A percentile compares a stretch with the other conserved stretches of the same genome.
Conservation (phyloP, 2,113 vertebrate genomes). For the Reinhardtius hippoglossoides region DNA sequence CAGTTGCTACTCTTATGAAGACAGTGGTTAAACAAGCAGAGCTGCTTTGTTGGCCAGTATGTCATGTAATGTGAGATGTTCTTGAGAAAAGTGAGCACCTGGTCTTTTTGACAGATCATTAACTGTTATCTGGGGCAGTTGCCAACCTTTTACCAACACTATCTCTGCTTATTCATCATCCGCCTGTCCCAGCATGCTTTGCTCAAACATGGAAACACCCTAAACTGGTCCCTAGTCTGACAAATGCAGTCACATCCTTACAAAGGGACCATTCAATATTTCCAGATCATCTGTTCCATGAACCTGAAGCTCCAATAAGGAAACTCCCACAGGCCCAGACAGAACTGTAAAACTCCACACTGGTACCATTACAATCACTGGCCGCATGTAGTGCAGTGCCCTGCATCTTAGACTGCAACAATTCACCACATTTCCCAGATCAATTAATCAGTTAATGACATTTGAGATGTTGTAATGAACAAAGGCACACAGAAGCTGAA, state of each 20-base stretch:
- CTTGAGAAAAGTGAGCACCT: not conserved
- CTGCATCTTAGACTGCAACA: not conserved
- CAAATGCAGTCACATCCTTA: not conserved
- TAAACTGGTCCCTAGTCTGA: not conserved
- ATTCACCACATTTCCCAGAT: not conserved
- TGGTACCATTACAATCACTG: not conserved
- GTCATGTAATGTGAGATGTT: not conserved
- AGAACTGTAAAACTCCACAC: not conserved
- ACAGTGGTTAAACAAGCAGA: not conserved
- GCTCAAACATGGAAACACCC: not conserved
- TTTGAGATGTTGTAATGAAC: not conserved
- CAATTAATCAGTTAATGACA: not conserved
- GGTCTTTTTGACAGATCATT: not conserved
- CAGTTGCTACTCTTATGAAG: not conserved
- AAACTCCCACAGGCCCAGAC: conserved; percentile 2
- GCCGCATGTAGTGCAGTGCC: too few relatives aligned
- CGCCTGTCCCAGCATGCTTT: not conserved
- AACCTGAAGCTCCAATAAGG: not conserved
- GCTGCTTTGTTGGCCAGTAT: too few relatives aligned
- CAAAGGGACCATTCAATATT: conserved; percentile 1
- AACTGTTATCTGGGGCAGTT: too few relatives aligned
- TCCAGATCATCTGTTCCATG: conserved; percentile 6
- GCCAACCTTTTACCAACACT: too few relatives aligned
- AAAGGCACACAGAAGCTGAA: not conserved
- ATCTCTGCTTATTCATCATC: not conserved